Conservation (phyloP, 2,797 vertebrate genomes). For the Allobates femoralis region DNA sequence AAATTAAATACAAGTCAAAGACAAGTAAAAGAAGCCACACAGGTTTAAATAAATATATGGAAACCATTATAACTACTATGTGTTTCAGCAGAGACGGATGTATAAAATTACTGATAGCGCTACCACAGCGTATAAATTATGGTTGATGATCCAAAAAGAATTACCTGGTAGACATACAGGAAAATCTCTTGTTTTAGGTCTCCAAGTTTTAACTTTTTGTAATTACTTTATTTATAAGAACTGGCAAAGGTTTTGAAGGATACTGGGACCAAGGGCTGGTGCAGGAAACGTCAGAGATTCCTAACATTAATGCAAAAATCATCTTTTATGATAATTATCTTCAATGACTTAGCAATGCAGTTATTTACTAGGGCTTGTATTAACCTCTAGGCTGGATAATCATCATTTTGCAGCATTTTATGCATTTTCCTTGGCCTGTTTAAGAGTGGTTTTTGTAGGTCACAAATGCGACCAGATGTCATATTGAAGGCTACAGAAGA, state of each 20-base stretch:
- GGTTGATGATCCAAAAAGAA: not conserved
- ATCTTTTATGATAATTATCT: too few species aligned
- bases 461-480: too few species aligned
- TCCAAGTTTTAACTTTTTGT: not conserved
- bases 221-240: not conserved
- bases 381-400: too few species aligned
- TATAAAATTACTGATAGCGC: not conserved
- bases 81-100: not conserved
- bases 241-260: not conserved
- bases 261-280: not conserved
- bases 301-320: too few species aligned
- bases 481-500: too few species aligned
- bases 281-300: not conserved
- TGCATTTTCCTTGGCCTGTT: too few species aligned
- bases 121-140: not conserved
- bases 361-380: too few species aligned
- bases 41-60: not conserved
- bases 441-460: too few species aligned
- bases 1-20: not conserved
- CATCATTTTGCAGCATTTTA: too few species aligned
- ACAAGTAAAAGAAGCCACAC: constrained; percentile 16
- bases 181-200: not conserved
- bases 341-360: too few species aligned
- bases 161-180: not conserved
- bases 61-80: not conserved